Evolutionary conservation across 2,888 invertebrate species (phyloP), one percentile per base, ranked within the genome.

Genomic region (Andrena fulva): DNA sequence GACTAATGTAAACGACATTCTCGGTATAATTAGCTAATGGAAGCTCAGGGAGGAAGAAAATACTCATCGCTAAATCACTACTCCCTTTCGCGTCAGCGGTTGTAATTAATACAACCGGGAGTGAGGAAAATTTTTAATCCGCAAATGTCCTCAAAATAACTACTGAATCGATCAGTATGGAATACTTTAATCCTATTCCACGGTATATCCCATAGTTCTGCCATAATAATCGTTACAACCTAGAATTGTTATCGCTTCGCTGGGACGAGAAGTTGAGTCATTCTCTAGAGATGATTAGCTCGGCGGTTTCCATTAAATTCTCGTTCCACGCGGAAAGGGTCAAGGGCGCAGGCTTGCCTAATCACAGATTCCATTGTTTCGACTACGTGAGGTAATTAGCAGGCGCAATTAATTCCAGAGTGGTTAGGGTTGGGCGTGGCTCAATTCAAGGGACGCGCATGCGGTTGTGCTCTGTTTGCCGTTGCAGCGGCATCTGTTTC

Each of bases 391-490:
- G 86, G 89, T 91, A 91, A 91, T 91, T 90, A 91, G 90, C 82
- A 81, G 84, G 78, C 82, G 89, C 88, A 91, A 91, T 91, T 91
- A 91, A 91, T 91, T 90, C 88, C 77, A 54, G 74, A 27, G 87
- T 76, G 88, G 85, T 85, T 82, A 69, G 82, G 78, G 89, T 89
- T 85, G 86, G 80, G 60, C 76, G 77, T 82, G 66, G 79, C 63
- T 80, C 81, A 76, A 84, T 80, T 70, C 85, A 62, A 72, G 75
- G 83, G 77, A 64, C 74, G 84, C 73, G 86, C 88, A 85, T 84
- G 89, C 80, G 89, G 88, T 89, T 79, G 66, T 69, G 68, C 74
- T 77, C 59, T 27, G 71, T 77, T 82, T 72, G 72, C 71, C 42
- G 62, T 80, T 87, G 77, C 82, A 80, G 16, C 62, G 29, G 20